A percentile compares a stretch with the other conserved stretches of the same genome.
phyloP scores from a whole-genome alignment of 2,113 vertebrate genomes.

The Galeopterus variegatus region DNA sequence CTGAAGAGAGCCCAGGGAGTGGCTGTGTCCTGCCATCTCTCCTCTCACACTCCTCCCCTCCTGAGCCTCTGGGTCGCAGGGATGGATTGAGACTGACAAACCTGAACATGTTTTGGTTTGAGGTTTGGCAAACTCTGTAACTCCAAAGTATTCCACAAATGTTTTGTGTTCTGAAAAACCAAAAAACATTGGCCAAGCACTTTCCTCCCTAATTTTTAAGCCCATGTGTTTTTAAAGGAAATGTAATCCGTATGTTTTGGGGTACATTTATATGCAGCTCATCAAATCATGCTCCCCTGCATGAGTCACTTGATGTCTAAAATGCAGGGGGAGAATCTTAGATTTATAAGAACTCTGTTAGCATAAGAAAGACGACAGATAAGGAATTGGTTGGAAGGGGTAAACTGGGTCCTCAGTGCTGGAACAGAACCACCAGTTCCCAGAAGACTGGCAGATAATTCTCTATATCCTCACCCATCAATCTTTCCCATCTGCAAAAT shows the following conservation, averaged over 20 bases:
- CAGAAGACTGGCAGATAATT: conserved; percentile 35
- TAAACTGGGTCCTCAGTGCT: not conserved
- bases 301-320: conserved; percentile 65
- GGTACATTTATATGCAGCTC: conserved; percentile 81
- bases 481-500: conserved; percentile 7
- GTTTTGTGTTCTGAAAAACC: conserved; percentile 85
- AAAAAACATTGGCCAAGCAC: conserved; percentile 80
- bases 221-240: conserved; percentile 84
- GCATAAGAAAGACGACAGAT: not conserved
- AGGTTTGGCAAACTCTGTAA: conserved; percentile 82
- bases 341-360: not conserved
- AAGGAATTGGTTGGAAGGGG: not conserved
- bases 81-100: conserved; percentile 79
- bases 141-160: conserved; percentile 82
- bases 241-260: conserved; percentile 84
- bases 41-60: not conserved
- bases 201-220: conserved; percentile 81
- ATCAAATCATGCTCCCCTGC: conserved; percentile 61
- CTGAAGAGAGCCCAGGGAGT: not conserved
- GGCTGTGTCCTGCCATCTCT: not conserved
- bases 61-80: not conserved
- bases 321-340: conserved; percentile 9
- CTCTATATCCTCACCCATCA: not conserved
- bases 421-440: not conserved
- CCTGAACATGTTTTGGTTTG: conserved; percentile 86